Base-by-base conservation (phyloP, 2,797 vertebrate species). In the Alosa sapidissima region DNA sequence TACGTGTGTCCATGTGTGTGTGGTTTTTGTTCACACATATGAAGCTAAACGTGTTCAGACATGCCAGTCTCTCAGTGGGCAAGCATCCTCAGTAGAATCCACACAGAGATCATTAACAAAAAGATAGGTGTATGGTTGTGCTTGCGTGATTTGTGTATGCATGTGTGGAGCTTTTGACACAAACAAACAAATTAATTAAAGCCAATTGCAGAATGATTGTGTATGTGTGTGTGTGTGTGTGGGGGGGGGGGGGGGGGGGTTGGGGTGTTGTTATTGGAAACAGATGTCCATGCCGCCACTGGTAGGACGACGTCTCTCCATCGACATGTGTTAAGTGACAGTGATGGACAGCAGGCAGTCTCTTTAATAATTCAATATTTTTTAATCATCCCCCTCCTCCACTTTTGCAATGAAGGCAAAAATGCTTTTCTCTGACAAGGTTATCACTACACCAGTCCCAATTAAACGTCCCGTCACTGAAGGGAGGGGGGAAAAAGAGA, bases 301-400 rank as follows among this genome's bases (percentile, higher is more conserved):
- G 91, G 89, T 93, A 91, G 92, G 92, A 93, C 91, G 87, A 87
- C 91, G 89, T 91, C 93, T 94, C 93, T 93, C 93, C 92, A 91
- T 90, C 90, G 93, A 93, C 93, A 95, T 90, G 91, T 92, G 93
- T 94, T 94, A 94, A 94, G 91, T 95, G 94, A 95, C 94, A 95
- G 92, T 94, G 95, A 95, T 92, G 93, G 94, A 94, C 94, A 94
- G 93, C 94, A 93, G 94, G 94, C 93, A 93, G 93, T 92, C 92
- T 91, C 89, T 93, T 94, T 93, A 95, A 95, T 95, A 94, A 95
- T 95, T 94, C 92, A 93, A 92, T 93, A 93, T 93, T 93, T 94
- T 92, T 93, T 89, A 94, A 94, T 94, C 89, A 89, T 89, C 81
- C 83, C n/a, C 75, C 58, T 65, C 24, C 49, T 65, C 89, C 81